A percentile compares a stretch with the other conserved stretches of the same genome.
These are phyloP conservation scores for Chesias legatella DNA, from an alignment of 2,888 invertebrate genomes.

Conservation along the genomic window DNA sequence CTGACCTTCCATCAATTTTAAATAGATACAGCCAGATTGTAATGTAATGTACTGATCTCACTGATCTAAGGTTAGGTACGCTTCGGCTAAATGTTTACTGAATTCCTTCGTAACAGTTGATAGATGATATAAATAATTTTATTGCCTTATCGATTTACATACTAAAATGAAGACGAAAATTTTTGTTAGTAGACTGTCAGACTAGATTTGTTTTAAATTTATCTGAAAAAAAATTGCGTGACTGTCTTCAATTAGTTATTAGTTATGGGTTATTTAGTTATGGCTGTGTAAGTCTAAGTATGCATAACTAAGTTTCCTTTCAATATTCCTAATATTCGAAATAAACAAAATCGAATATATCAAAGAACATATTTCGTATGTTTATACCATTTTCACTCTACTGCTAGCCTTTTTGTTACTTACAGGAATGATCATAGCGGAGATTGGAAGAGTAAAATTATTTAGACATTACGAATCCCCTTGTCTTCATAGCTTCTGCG, in stretches of 20 bases:
- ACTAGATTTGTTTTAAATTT: not conserved
- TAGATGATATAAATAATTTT: conserved; percentile 24
- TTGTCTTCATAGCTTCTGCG: conserved; percentile 32
- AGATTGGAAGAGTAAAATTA: conserved; percentile 21
- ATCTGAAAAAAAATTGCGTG: too few species aligned
- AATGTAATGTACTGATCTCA: conserved; percentile 6
- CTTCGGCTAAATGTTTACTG: conserved; percentile 14
- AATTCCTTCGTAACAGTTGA: conserved; percentile 20
- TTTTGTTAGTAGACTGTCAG: conserved; percentile 5
- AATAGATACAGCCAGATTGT: conserved; percentile 47
- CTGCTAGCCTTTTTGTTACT: conserved; percentile 21
- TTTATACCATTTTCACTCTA: conserved; percentile 7
- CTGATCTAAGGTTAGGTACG: conserved; percentile 19
- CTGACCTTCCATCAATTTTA: conserved; percentile 73
- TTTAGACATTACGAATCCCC: conserved; percentile 37
- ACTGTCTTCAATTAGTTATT: too few species aligned
- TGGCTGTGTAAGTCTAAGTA: too few species aligned
- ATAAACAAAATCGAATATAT: too few species aligned
- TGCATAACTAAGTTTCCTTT: too few species aligned
- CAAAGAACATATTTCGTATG: conserved; percentile 4
- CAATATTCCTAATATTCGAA: too few species aligned
- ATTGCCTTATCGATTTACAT: conserved; percentile 23
- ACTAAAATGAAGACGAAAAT: conserved; percentile 12
- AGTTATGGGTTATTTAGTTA: too few species aligned
- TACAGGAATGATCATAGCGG: conserved; percentile 39